Base-by-base conservation (phyloP, 2,888 invertebrate species). In the Acronicta psi region DNA sequence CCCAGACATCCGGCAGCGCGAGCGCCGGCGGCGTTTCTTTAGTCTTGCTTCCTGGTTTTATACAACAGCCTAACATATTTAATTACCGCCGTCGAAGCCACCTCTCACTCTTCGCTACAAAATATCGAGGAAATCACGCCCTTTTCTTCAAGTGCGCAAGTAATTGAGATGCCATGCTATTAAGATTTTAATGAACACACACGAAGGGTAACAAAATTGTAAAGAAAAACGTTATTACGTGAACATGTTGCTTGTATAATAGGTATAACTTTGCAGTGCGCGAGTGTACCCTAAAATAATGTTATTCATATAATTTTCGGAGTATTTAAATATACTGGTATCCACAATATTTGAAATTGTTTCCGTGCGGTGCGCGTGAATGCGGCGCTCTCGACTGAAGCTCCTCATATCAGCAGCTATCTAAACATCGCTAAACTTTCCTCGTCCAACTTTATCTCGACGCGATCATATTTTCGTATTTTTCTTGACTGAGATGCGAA, bases 391-490 rank as follows among this genome's bases (percentile, higher is more conserved):
- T 31, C 56, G 34, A 34, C 23, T 17, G 34, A 18, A 31, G 53
- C 37, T 47, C 58, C 68, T 75, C 81, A 75, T 83, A 87, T 83
- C 82, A 73, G 79, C 77, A 77, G 84, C 81, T 84, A 86, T 84
- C 79, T 77, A 88, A 91, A 91, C 86, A 89, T 75, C 61, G 63
- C 64, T 54, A 69, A 85, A 86, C 80, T 86, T 87, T 73, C 67
- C 61, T 69, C 72, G 69, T 52, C 67, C 73, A 87, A 87, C 78
- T 87, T 88, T 76, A 81, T 77, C 59, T 65, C 75, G 75, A 65
- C 59, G 59, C 77, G 81, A 86, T 86, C 83, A 85, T 84, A 86
- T 86, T 88, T 86, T 87, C 76, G 84, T 91, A 89, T 92, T 91
- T 91, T 92, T 91, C 86, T 86, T 87, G 62, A 71, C 51, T 55